Evolutionary conservation across 2,797 vertebrate species (phyloP).

Genomic region (Phrynocephalus guinanensis): DNA sequence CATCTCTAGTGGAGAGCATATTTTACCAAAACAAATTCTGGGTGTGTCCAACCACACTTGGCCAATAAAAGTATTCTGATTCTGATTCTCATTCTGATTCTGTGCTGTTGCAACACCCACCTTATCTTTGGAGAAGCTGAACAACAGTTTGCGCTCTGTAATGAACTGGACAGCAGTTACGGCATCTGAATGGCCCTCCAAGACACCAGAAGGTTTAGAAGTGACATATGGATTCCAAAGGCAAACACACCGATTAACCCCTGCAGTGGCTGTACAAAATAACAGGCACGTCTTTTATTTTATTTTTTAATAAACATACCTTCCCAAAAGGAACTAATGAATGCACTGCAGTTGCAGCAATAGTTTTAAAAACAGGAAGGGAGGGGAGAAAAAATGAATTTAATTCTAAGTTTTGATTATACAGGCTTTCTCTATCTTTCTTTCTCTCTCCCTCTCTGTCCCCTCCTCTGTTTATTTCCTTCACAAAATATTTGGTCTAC

Average conservation of each 20-base stretch:
- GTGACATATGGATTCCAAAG: conserved; percentile 87
- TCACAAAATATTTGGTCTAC: neutral
- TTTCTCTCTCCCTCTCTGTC: neutral
- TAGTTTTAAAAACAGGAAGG: neutral
- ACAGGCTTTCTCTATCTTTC: neutral
- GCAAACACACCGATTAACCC: conserved; percentile 82
- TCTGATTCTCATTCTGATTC: neutral
- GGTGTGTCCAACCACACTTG: no score
- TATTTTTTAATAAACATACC: neutral
- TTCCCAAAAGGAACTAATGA: conserved; percentile 18
- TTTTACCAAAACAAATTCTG: no score
- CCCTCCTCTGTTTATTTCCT: neutral
- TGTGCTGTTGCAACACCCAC: conserved; percentile 58
- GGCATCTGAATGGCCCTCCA: conserved; percentile 80
- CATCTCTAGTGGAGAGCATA: no score
- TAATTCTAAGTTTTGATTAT: neutral
- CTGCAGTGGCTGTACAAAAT: conserved; percentile 82
- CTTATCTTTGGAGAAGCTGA: conserved; percentile 89
- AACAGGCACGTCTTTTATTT: conserved; percentile 11
- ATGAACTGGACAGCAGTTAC: conserved; percentile 82
- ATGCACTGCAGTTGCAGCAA: neutral
- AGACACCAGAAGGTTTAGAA: conserved; percentile 79
- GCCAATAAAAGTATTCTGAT: no score
- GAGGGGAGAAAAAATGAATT: neutral
- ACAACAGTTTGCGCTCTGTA: conserved; percentile 80